phyloP scores from a whole-genome alignment of 2,888 invertebrate genomes.

The Apomyelois bistriatella region DNA sequence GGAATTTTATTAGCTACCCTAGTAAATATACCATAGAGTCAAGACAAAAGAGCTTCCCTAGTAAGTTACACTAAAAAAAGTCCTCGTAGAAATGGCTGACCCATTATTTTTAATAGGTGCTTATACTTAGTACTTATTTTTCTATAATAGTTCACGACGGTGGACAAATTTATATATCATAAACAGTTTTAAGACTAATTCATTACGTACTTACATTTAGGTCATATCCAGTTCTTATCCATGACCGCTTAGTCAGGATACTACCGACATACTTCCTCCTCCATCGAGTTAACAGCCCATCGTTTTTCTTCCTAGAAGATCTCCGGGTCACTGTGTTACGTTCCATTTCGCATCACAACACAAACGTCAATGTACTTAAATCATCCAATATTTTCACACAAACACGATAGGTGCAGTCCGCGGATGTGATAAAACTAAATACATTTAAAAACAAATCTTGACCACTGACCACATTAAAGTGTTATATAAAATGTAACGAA shows the following conservation, averaged over 20 bases:
- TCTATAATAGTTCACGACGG: too few relatives aligned
- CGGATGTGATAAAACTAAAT: conserved; percentile 59
- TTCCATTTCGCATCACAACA: conserved; percentile 52
- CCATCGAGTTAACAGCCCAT: conserved; percentile 63
- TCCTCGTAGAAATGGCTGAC: too few relatives aligned
- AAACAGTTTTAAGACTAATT: too few relatives aligned
- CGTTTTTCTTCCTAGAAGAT: conserved; percentile 57
- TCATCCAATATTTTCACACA: conserved; percentile 23
- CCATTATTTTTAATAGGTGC: too few relatives aligned
- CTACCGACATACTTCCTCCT: conserved; percentile 54
- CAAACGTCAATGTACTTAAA: conserved; percentile 38
- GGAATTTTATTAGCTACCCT: too few relatives aligned
- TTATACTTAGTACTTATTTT: too few relatives aligned
- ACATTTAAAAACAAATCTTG: conserved; percentile 47
- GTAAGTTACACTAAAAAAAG: too few relatives aligned
- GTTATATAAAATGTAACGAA: conserved; percentile 65
- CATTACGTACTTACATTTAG: conserved; percentile 53
- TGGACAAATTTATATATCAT: too few relatives aligned
- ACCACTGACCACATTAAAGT: conserved; percentile 49
- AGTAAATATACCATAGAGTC: too few relatives aligned
- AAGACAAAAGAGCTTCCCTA: too few relatives aligned
- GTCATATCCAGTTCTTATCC: conserved; percentile 66
- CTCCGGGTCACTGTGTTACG: conserved; percentile 62
- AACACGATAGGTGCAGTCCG: conserved; percentile 50
- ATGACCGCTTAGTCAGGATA: conserved; percentile 51